Evolutionary conservation across 2,113 vertebrate genomes (phyloP), one percentile per base, ranked within the genome.

Genomic region (Hippocampus mohnikei): DNA sequence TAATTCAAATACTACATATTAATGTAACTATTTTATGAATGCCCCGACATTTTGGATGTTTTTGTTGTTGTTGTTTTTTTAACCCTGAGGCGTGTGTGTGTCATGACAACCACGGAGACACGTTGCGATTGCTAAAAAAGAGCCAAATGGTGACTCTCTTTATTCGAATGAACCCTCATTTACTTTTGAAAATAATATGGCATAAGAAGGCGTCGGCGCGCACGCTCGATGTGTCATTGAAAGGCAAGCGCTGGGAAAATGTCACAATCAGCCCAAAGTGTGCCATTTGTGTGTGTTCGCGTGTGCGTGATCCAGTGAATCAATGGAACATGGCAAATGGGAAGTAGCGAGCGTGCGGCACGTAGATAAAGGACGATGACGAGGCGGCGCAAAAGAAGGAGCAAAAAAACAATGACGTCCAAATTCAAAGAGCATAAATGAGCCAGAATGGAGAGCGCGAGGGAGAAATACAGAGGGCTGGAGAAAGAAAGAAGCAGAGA

Each of bases 301-400:
- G 71, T 71, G 78, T 69, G 74, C 53, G 75, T 69, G 83, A 72
- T 74, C 78, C 69, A 69, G 2, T 16, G 70, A 76, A 66, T 85
- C 71, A 69, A 62, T 69, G 70, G 62, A 46, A 66, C 73, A 82
- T 77, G 77, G 60, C 81, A 75, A 82, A 69, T 29, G 62, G 59
- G 71, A 78, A 71, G 59, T 50, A 79, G 77, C 62, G 72, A 63
- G 5, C 70, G 69, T 69, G 52, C 12, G 67, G 81, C 37, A n/a
- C n/a, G 12, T 77, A 81, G 77, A 88, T 77, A 83, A 85, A 84
- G 50, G 81, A 25, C n/a, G 21, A 61, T 71, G 77, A 80, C 58
- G 66, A 75, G 55, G 61, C 69, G 46, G 58, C 56, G 63, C 68
- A 55, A 66, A 50, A 58, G 33, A 63, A 46, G 52, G 73, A 46